Base-by-base conservation (phyloP, 2,888 invertebrate genomes). In the Atethmia centrago region DNA sequence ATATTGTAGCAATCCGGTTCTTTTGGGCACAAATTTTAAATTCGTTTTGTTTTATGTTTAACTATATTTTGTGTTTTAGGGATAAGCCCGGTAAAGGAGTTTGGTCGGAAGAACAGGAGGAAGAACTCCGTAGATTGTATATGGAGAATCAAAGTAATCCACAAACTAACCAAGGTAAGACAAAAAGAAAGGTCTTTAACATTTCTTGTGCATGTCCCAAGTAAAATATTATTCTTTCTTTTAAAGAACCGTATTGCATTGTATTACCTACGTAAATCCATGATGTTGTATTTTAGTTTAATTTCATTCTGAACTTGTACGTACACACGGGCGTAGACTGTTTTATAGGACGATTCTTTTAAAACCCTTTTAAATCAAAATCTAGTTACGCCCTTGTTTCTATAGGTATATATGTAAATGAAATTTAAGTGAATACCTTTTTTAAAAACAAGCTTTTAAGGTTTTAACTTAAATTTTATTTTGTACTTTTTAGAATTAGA, bases 101-200 rank as follows among this genome's bases (percentile, higher is more conserved):
- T n/a, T 99, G 99, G 99, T 97, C 97, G 28, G 98, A 99, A 90
- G 98, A 98, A 87, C 98, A 99, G 92, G 99, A 99, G 93, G 97
- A 98, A 81, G 99, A 99, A 95, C 94, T 99, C 58, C 97, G 97
- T 65, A 97, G 97, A 79, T 96, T 99, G 70, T 99, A 98, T 93
- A 98, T 98, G 96, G 99, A 99, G 93, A 98, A 98, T 93, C 97
- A 97, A 94, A 95, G 95, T 59, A 97, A 97, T 91, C 97, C 97
- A 59, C 96, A 97, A 89, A 97, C 97, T 78, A 96, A 97, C 87
- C 97, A 98, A 97, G 98, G 98, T 98, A 95, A 72, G 75, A 47
- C 31, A 0, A 31, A n/a, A n/a, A n/a, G n/a, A n/a, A n/a, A n/a
- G n/a, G n/a, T n/a, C n/a, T n/a, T n/a, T n/a, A n/a, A n/a, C n/a